These are phyloP conservation scores for Glaucidium brasilianum DNA, from an alignment of 2,113 vertebrate genomes.

Conservation along the genomic window DNA sequence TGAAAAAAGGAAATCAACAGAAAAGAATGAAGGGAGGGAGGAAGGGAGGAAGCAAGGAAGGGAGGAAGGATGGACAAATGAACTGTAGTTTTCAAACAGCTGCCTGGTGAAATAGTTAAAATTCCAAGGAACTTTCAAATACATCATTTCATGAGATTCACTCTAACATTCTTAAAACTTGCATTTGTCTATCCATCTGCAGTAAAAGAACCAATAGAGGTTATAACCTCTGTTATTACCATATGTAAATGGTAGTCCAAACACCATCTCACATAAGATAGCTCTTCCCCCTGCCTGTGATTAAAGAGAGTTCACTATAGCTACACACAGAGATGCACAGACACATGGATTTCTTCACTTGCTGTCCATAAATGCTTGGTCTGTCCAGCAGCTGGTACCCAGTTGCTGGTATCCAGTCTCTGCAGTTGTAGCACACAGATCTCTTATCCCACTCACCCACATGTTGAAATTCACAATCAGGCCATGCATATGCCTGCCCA, in stretches of 20 bases:
- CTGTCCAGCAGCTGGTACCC: not conserved
- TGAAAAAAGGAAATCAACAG: not conserved
- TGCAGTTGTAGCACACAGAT: not conserved
- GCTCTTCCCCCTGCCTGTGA: not conserved
- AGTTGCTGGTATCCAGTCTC: not conserved
- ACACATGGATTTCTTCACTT: not conserved
- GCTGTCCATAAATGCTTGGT: not conserved
- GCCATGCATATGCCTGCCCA: no score
- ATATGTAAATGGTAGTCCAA: not conserved
- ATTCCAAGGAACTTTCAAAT: not conserved
- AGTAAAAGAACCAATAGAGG: not conserved
- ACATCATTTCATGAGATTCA: not conserved
- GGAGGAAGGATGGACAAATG: not conserved
- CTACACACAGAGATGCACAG: not conserved
- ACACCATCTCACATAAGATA: not conserved
- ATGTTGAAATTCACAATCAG: not conserved
- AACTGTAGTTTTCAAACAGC: no score
- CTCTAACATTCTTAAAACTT: not conserved
- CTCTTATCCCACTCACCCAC: not conserved
- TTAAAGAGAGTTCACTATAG: accelerated
- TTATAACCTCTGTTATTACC: no score
- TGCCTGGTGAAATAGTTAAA: not conserved
- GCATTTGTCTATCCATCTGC: not conserved
- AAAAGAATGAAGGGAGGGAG: not conserved
- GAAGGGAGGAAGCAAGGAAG: accelerated